Evolutionary conservation across 1,140 invertebrate genomes (phyloP), one percentile per base, ranked within the genome.

Genomic region (Drosophila sproati): DNA sequence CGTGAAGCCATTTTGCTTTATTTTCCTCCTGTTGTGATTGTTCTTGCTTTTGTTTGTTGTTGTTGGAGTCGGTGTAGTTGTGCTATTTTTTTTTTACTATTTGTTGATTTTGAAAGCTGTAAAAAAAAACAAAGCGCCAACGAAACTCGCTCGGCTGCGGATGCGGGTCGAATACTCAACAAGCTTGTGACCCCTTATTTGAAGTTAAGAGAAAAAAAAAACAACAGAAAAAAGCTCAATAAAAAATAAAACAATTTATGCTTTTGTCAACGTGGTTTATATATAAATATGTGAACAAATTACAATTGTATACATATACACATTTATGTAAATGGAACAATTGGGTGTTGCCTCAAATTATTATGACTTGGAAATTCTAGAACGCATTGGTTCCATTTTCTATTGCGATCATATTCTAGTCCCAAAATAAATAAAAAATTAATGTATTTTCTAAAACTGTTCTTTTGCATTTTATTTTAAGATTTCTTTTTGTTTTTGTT

Each of bases 1-100:
- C 90, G 69, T 61, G 67, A 70, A 37, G 77, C 79, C 80, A 86
- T 88, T 66, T 87, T 72, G 48, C 37, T 60, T n/a, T 31, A 4
- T 20, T 20, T 20, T 20, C 20, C 20, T 20, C 20, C 20, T 63
- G 34, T 52, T 43, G 7, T 74, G 60, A 39, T 60, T 52, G 31
- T 57, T 64, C 37, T 67, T 73, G 7, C 8, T 48, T 29, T 32
- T 39, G 5, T 39, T 69, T 70, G 8, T 31, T 35, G 2, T 29
- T 6, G 47, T 28, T 20, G 20, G 20, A 20, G 20, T 20, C 20
- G 20, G 20, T 20, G 20, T 20, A 20, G 20, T 20, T 20, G 20
- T 20, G 20, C 20, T 20, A n/a, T n/a, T 20, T 20, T 28, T 61
- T n/a, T 31, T 54, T 34, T 8, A 43, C 32, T 35, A 5, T n/a